A percentile compares a stretch with the other conserved stretches of the same genome.
Conservation (phyloP, 1,140 invertebrate species). For the Triops longicaudatus region DNA sequence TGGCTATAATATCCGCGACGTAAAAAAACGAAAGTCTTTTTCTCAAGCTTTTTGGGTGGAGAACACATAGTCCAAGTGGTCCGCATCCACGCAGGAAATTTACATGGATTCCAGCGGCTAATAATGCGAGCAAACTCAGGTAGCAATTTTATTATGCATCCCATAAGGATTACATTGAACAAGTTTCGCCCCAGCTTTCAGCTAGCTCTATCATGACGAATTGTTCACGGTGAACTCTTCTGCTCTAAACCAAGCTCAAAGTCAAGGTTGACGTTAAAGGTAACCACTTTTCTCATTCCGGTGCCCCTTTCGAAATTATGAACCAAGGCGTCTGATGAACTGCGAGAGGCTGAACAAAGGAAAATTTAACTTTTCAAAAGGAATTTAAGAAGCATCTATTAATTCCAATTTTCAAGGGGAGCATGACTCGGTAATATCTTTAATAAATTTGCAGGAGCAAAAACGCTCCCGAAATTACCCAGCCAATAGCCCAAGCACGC, state of each 20-base stretch:
- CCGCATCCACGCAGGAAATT: not conserved
- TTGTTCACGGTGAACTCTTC: constrained; percentile 2
- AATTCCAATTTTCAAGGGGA: not conserved
- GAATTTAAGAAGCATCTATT: not conserved
- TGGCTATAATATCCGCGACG: not conserved
- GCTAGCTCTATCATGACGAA: not conserved
- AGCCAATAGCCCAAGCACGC: not conserved
- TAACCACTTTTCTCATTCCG: not conserved
- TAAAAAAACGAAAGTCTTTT: constrained; percentile 9
- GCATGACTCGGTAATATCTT: constrained; percentile 3
- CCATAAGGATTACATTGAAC: not conserved
- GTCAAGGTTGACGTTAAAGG: not conserved
- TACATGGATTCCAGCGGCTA: not conserved
- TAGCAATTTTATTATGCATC: too few relatives aligned
- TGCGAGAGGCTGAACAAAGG: not conserved
- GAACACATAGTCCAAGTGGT: not conserved
- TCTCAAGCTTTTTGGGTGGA: not conserved
- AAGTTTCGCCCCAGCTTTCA: not conserved
- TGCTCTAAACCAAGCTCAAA: not conserved
- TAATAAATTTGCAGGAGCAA: not conserved
- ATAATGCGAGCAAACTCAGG: too few relatives aligned
- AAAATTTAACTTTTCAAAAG: not conserved
- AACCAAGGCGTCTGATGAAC: not conserved
- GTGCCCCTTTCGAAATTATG: not conserved
- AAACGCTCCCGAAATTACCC: not conserved